These are phyloP conservation scores for Xyliphius kryptos DNA, from an alignment of 2,113 vertebrate genomes.

Conservation along the genomic window DNA sequence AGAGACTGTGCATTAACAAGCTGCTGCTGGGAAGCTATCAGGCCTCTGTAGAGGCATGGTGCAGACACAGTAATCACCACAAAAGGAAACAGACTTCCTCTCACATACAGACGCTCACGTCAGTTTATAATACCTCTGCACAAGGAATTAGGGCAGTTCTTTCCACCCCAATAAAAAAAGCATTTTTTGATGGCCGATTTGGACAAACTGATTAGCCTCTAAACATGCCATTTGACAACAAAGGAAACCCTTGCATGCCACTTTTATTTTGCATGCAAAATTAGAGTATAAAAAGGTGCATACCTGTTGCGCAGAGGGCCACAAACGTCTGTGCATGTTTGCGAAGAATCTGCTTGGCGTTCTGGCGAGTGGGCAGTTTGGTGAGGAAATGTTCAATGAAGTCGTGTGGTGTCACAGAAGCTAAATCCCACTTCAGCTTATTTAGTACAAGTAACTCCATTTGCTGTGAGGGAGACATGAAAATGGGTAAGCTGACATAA, in stretches of 20 bases:
- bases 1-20: constrained; percentile 6
- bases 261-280: no score
- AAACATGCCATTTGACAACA: no score
- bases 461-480: constrained; percentile 69
- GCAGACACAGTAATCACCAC: constrained; percentile 38
- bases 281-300: no score
- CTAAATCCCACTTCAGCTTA: constrained; percentile 98
- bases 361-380: constrained; percentile 85
- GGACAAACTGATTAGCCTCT: no score
- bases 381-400: constrained; percentile 97
- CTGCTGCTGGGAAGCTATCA: constrained; percentile 9
- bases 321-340: constrained; percentile 97
- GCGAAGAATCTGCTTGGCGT: constrained; percentile 89
- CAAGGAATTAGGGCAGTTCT: constrained; percentile 34
- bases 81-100: constrained; percentile 43
- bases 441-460: constrained; percentile 94
- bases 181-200: no score
- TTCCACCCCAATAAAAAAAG: constrained; percentile 37
- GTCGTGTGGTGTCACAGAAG: constrained; percentile 90
- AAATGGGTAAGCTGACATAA: constrained; percentile 15
- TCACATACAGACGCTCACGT: constrained; percentile 31
- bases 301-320: constrained; percentile 96
- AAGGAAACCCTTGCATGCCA: no score
- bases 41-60: constrained; percentile 16
- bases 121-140: constrained; percentile 42